Base-by-base conservation (phyloP, 2,888 invertebrate genomes). In the Tholera decimalis region DNA sequence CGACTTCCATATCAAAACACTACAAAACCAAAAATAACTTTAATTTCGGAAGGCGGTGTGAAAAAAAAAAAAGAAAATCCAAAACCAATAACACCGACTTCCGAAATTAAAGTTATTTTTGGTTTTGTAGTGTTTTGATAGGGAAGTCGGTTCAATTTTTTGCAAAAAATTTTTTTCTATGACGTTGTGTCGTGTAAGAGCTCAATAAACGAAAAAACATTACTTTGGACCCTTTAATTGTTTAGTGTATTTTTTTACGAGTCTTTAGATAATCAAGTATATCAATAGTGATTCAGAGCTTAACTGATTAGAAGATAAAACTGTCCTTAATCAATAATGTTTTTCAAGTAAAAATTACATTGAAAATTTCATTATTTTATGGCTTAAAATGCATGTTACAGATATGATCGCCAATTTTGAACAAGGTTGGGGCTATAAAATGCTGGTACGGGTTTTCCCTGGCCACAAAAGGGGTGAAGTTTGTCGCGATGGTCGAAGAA, bases 181-280 rank as follows among this genome's bases (percentile, higher is more conserved):
- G 44, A 33, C 30, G 22, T 18, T 22, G 15, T 30, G 22, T 51
- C 73, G 59, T 43, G 78, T 39, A 18, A 59, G 20, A 65, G 78
- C 57, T 74, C 73, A 78, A 73, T 57, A 60, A 54, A 78, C 73
- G 58, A 35, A 11, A n/a, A 53, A 47, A 44, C 11, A 15, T 47
- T 46, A 58, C 46, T 62, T 53, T 18, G 33, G 5, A 33, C 26
- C 51, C 15, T 54, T 41, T 13, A 22, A 43, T 26, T 53, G 13
- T 43, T 53, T 26, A 11, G 24, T 15, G 41, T 35, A 28, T 30
- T 28, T 33, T 33, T 68, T 28, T 24, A 15, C 37, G 20, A 33
- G 30, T 13, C 33, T 49, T 18, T 43, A 13, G 13, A 54, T 8
- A 20, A 65, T 51, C 50, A 55, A 44, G n/a, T n/a, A 7, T 41